Conservation (phyloP, 2,797 vertebrate genomes). For the Sebastiscus tertius region DNA sequence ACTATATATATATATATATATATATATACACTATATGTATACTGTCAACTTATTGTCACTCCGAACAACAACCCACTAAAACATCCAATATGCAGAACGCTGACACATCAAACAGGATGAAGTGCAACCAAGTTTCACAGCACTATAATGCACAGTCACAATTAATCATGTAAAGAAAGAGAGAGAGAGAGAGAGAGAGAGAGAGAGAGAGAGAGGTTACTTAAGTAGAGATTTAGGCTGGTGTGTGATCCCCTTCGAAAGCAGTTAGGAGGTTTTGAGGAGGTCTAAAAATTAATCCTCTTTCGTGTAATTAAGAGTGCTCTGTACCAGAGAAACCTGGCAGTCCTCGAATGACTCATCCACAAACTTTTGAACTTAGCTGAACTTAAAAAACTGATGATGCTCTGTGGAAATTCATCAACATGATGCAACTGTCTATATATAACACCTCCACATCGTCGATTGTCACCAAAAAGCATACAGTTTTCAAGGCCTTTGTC, state of each 20-base stretch:
- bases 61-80: background rate
- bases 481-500: background rate
- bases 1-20: no score
- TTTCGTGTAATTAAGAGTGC: conserved; percentile 15
- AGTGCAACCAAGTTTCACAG: background rate
- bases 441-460: background rate
- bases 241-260: conserved; percentile 9
- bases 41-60: background rate
- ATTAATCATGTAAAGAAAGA: background rate
- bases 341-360: background rate
- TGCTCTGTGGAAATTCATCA: background rate
- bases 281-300: conserved; percentile 27
- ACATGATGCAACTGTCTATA: background rate
- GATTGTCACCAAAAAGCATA: background rate
- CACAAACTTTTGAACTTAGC: background rate
- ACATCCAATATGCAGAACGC: background rate
- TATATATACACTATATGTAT: no score
- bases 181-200: background rate
- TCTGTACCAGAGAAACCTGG: background rate
- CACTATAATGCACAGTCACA: background rate
- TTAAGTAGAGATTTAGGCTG: background rate
- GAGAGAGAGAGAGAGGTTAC: background rate
- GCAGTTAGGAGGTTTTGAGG: conserved; percentile 18
- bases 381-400: background rate
- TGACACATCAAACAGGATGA: background rate